A percentile compares a stretch with the other conserved stretches of the same genome.
Evolutionary conservation across 30 jellyfish, hydroid and myxozoan species (phyloP).

Genomic region (Aurelia aurita): DNA sequence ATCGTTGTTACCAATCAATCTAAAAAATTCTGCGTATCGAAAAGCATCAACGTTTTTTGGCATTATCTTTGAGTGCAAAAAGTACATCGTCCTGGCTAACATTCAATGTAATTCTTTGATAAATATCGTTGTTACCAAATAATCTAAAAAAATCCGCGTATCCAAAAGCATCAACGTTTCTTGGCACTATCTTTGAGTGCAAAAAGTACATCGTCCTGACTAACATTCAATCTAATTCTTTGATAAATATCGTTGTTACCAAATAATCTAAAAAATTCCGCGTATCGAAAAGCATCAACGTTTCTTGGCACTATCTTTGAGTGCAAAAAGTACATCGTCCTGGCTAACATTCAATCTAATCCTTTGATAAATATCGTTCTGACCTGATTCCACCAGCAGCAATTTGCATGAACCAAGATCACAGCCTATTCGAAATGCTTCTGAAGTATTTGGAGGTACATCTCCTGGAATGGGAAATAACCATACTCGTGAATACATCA

Average conservation of each 20-base stretch:
- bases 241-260: no score
- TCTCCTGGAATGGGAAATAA: conserved; percentile 43
- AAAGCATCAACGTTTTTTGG: background rate
- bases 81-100: conserved; percentile 88
- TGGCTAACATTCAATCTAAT: conserved; percentile 82
- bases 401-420: conserved; percentile 80
- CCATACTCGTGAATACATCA: no score
- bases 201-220: background rate
- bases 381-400: conserved; percentile 79
- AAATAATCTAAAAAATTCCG: no score
- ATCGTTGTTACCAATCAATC: no score
- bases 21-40: no score
- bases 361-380: conserved; percentile 80
- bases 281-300: background rate
- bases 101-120: conserved; percentile 74
- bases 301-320: conserved; percentile 44
- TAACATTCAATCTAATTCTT: no score
- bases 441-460: conserved; percentile 78
- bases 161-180: conserved; percentile 36
- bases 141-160: no score
- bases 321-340: conserved; percentile 94
- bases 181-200: no score
- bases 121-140: no score
- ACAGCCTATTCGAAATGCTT: conserved; percentile 76
- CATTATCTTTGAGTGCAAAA: conserved; percentile 77